These are phyloP conservation scores for Probaryconus sp. DNA, from an alignment of 1,140 invertebrate species.

Conservation along the genomic window DNA sequence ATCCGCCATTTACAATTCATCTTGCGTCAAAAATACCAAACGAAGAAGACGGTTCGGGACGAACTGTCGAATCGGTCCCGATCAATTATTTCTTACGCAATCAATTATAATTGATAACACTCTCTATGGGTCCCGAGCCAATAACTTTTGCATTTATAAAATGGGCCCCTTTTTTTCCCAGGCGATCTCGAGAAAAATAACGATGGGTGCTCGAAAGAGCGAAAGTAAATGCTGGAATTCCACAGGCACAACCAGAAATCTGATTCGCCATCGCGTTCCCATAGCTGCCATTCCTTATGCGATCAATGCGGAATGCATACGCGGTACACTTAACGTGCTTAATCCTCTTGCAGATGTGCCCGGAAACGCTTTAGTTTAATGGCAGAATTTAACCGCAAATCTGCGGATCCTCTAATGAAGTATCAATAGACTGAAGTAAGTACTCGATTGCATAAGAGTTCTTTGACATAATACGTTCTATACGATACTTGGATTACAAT, in stretches of 20 bases:
- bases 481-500: too few species aligned
- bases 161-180: slow-evolving; percentile 22
- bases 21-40: slow-evolving; percentile 44
- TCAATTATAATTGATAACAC: slow-evolving; percentile 50
- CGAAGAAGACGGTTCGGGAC: too few species aligned
- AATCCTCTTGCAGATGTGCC: slow-evolving; percentile 36
- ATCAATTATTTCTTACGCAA: slow-evolving; percentile 55
- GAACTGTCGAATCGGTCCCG: slow-evolving; percentile 7
- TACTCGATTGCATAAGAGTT: too few species aligned
- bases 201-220: slow-evolving; percentile 9
- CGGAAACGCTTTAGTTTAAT: slow-evolving; percentile 36
- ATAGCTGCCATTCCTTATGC: slow-evolving; percentile 56
- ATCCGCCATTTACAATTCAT: slow-evolving; percentile 53
- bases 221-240: slow-evolving; percentile 43
- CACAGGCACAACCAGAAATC: slow-evolving; percentile 43
- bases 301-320: slow-evolving; percentile 49
- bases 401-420: too few species aligned
- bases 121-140: too few species aligned
- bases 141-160: slow-evolving; percentile 7
- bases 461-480: too few species aligned
- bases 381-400: slow-evolving; percentile 6
- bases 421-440: too few species aligned
- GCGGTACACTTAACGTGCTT: slow-evolving; percentile 43
- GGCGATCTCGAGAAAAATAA: slow-evolving; percentile 28
- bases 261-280: slow-evolving; percentile 48